phyloP scores from a whole-genome alignment of 1,140 invertebrate species.

The Pectinophora gossypiella region DNA sequence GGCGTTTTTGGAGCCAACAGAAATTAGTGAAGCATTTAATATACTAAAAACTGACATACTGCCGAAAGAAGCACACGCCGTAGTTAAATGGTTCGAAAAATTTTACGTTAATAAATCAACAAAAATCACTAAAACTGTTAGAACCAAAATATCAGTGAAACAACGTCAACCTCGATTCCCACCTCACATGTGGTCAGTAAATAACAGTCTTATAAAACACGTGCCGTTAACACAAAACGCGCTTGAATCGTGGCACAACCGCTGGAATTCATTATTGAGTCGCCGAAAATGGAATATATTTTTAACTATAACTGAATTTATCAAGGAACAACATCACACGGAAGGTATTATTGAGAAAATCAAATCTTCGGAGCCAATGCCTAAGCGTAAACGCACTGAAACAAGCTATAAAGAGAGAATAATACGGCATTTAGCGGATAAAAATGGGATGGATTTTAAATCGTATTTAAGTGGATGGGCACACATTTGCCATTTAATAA shows the following conservation, averaged over 20 bases:
- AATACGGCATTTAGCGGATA: neutral
- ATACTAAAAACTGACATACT: too few species aligned
- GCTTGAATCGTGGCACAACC: too few species aligned
- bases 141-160: neutral
- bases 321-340: too few species aligned
- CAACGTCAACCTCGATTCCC: neutral
- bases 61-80: too few species aligned
- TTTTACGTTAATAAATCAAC: neutral
- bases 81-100: neutral
- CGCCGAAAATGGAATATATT: neutral
- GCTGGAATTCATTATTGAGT: neutral
- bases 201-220: neutral
- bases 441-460: neutral
- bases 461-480: neutral
- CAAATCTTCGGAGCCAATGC: neutral
- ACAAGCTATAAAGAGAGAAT: neutral
- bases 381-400: neutral
- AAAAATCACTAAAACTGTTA: too few species aligned
- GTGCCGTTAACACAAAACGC: too few species aligned
- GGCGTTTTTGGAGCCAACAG: neutral
- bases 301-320: too few species aligned
- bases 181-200: neutral
- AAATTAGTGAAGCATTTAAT: neutral
- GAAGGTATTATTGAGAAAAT: neutral
- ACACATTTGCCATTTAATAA: constrained; percentile 6